phyloP scores from a whole-genome alignment of 2,113 vertebrate genomes.

The Zeus faber region DNA sequence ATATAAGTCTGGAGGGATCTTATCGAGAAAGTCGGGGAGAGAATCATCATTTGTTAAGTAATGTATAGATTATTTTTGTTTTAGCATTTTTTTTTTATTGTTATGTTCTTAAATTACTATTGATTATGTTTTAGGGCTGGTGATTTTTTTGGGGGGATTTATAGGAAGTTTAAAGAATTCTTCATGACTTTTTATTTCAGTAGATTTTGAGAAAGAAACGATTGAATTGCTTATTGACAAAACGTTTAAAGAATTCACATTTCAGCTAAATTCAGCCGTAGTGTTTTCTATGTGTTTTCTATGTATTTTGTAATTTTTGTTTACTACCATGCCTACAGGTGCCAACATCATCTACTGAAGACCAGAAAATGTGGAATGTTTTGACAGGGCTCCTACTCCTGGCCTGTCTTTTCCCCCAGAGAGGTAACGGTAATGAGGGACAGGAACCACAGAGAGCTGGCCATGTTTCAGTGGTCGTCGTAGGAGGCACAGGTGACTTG shows the following conservation, averaged over 20 bases:
- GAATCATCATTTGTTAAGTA: conserved; percentile 19
- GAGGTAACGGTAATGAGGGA: conserved; percentile 35
- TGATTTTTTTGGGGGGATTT: no score
- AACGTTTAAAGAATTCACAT: no score
- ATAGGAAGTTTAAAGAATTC: no score
- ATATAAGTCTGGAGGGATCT: no score
- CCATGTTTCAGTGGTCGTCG: conserved; percentile 84
- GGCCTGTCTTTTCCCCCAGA: conserved; percentile 52
- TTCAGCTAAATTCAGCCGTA: no score
- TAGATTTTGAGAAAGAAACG: no score
- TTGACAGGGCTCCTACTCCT: conserved; percentile 61
- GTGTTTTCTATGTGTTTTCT: neutral
- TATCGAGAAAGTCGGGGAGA: neutral
- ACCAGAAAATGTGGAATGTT: conserved; percentile 66
- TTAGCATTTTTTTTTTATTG: neutral
- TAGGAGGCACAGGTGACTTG: conserved; percentile 91
- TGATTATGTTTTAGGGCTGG: neutral
- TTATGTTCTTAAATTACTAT: neutral
- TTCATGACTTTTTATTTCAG: no score
- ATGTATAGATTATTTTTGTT: conserved; percentile 5
- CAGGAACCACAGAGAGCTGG: conserved; percentile 66
- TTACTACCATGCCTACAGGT: conserved; percentile 34
- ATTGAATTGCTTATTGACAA: no score
- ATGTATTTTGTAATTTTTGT: conserved; percentile 13
- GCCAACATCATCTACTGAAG: conserved; percentile 19